A percentile compares a stretch with the other conserved stretches of the same genome.
These are phyloP conservation scores for Coluber constrictor DNA, from an alignment of 2,797 vertebrate genomes.

Conservation along the genomic window DNA sequence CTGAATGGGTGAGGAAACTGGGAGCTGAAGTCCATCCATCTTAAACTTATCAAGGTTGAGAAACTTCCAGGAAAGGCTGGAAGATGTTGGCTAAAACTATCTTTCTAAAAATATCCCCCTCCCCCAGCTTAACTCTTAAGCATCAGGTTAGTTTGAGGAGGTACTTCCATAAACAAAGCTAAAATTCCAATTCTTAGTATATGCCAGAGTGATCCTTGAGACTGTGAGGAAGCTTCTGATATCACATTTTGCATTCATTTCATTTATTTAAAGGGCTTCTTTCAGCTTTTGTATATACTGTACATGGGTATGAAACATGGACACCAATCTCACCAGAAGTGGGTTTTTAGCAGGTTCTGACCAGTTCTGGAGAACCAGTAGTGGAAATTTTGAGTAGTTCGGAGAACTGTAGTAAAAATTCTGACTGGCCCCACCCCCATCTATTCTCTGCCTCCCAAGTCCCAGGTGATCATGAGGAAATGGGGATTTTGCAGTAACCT, in stretches of 20 bases:
- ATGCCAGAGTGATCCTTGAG: background rate
- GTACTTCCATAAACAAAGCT: background rate
- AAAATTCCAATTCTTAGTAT: background rate
- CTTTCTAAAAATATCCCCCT: background rate
- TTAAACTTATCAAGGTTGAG: background rate
- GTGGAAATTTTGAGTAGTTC: too few species aligned
- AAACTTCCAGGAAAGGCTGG: background rate
- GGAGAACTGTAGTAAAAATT: too few species aligned
- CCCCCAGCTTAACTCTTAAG: background rate
- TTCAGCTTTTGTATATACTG: background rate
- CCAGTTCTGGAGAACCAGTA: too few species aligned
- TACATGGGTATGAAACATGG: background rate
- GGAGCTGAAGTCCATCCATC: background rate
- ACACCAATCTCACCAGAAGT: background rate
- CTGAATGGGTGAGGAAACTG: background rate
- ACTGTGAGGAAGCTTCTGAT: background rate
- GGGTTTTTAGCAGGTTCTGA: too few species aligned
- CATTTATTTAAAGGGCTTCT: background rate
- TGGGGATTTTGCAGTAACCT: too few species aligned
- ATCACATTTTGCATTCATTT: background rate
- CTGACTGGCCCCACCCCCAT: too few species aligned
- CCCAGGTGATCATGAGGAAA: too few species aligned
- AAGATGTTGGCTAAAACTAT: background rate
- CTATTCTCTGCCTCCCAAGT: too few species aligned
- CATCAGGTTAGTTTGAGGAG: background rate